phyloP scores from a whole-genome alignment of 2,797 vertebrate genomes.

The Pseudochaenichthys georgianus region DNA sequence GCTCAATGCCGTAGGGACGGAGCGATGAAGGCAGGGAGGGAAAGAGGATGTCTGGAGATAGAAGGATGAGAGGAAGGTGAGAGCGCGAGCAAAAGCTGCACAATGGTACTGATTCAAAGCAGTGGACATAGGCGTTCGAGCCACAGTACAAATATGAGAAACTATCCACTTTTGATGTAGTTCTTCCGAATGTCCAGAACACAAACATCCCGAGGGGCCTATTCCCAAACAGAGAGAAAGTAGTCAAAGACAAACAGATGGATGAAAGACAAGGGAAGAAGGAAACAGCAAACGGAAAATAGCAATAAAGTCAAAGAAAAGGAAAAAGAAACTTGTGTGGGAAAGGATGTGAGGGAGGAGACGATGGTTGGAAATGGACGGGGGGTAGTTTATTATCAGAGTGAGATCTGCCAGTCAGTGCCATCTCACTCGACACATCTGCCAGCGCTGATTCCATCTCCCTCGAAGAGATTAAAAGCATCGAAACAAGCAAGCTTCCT shows the following conservation, averaged over 20 bases:
- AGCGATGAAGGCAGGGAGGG: conserved; percentile 38
- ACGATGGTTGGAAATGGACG: conserved; percentile 34
- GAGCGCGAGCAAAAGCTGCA: conserved; percentile 22
- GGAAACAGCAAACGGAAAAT: conserved; percentile 29
- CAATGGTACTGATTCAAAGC: conserved; percentile 47
- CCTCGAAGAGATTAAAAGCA: conserved; percentile 69
- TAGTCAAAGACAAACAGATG: conserved; percentile 38
- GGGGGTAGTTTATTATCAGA: conserved; percentile 59
- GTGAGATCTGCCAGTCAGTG: conserved; percentile 77
- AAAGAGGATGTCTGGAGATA: conserved; percentile 55
- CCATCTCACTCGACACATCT: conserved; percentile 66
- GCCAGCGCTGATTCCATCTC: conserved; percentile 66
- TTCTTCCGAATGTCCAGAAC: conserved; percentile 52
- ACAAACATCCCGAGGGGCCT: conserved; percentile 24
- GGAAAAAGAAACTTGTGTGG: conserved; percentile 30
- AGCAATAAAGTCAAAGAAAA: conserved; percentile 51
- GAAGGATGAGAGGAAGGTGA: conserved; percentile 39
- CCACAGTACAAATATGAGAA: conserved; percentile 33
- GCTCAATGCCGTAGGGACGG: conserved; percentile 70
- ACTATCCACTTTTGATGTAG: conserved; percentile 40
- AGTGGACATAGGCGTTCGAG: conserved; percentile 18
- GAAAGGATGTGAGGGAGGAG: conserved; percentile 31
- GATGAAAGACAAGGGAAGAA: conserved; percentile 58
- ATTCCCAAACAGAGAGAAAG: conserved; percentile 47
- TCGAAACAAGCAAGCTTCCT: conserved; percentile 55